phyloP scores from a whole-genome alignment of 2,888 invertebrate genomes.

The Caenorhabditis sinica region DNA sequence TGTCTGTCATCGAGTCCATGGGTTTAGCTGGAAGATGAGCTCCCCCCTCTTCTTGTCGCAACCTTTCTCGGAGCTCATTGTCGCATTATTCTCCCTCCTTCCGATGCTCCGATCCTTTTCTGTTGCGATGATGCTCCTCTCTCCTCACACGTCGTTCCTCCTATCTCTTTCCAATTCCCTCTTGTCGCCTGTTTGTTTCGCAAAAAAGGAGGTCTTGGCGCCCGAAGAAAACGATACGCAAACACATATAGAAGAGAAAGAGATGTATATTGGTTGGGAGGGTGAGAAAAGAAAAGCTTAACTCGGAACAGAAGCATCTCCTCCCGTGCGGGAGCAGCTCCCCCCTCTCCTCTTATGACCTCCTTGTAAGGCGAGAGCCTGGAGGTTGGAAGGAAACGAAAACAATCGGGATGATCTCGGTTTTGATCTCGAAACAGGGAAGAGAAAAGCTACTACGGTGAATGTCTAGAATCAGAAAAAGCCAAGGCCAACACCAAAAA shows the following conservation, averaged over 20 bases:
- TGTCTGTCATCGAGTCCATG: slow-evolving; percentile 48
- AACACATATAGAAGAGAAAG: too few species aligned
- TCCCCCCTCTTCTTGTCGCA: background rate
- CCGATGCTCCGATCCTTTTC: slow-evolving; percentile 1
- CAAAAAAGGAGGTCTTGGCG: slow-evolving; percentile 54
- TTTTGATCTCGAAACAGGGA: background rate
- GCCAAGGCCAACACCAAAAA: slow-evolving; percentile 5
- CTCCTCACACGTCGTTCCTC: slow-evolving; percentile 44
- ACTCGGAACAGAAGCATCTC: slow-evolving; percentile 45
- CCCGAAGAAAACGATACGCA: slow-evolving; percentile 66
- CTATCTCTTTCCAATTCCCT: slow-evolving; percentile 10
- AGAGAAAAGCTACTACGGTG: background rate
- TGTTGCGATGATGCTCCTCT: background rate
- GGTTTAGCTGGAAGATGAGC: slow-evolving; percentile 57
- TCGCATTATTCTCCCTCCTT: slow-evolving; percentile 40
- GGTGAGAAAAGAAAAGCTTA: slow-evolving; percentile 44
- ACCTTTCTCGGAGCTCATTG: slow-evolving; percentile 37
- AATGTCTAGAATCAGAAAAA: background rate
- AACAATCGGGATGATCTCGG: slow-evolving; percentile 9
- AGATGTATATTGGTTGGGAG: slow-evolving; percentile 23
- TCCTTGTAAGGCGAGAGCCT: slow-evolving; percentile 22
- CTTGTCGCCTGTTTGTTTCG: slow-evolving; percentile 48
- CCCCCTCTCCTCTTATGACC: background rate
- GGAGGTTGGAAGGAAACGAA: slow-evolving; percentile 7
- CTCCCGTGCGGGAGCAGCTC: slow-evolving; percentile 10